Conservation (phyloP, 2,113 vertebrate species). For the Scomber scombrus region DNA sequence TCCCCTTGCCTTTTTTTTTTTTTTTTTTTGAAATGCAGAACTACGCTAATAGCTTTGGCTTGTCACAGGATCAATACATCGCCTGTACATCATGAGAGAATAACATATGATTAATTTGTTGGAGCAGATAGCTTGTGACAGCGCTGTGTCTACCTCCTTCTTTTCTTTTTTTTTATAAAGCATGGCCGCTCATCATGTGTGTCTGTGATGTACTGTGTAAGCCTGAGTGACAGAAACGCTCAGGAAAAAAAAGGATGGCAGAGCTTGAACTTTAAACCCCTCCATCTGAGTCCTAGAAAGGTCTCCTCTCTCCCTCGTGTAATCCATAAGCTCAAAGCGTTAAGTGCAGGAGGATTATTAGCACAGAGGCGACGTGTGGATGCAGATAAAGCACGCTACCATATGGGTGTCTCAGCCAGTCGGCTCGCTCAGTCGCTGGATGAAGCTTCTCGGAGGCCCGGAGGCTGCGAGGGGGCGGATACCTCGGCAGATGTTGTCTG, state of each 20-base stretch:
- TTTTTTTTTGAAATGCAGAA: conserved; percentile 71
- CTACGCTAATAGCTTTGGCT: conserved; percentile 63
- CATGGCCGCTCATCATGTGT: neutral
- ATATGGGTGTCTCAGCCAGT: conserved; percentile 9
- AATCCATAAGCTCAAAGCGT: conserved; percentile 48
- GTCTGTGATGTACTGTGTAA: conserved; percentile 40
- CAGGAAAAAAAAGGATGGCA: conserved; percentile 8
- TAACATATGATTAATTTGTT: conserved; percentile 51
- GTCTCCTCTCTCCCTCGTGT: conserved; percentile 15
- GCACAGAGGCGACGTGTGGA: conserved; percentile 21
- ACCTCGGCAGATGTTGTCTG: conserved; percentile 16
- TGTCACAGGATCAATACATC: conserved; percentile 68
- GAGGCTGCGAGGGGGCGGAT: neutral
- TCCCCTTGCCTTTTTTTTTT: conserved; percentile 44
- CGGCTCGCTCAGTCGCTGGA: neutral
- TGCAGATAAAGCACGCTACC: conserved; percentile 46
- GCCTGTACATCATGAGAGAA: conserved; percentile 54
- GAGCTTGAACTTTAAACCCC: conserved; percentile 59
- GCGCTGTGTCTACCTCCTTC: conserved; percentile 5
- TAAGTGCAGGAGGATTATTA: conserved; percentile 64
- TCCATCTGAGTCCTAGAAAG: conserved; percentile 46
- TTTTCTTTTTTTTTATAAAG: neutral
- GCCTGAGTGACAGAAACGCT: conserved; percentile 39
- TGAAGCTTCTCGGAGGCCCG: conserved; percentile 23
- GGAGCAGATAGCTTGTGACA: conserved; percentile 14